phyloP scores from a whole-genome alignment of 2,888 invertebrate species.

The Drosophila lutescens region DNA sequence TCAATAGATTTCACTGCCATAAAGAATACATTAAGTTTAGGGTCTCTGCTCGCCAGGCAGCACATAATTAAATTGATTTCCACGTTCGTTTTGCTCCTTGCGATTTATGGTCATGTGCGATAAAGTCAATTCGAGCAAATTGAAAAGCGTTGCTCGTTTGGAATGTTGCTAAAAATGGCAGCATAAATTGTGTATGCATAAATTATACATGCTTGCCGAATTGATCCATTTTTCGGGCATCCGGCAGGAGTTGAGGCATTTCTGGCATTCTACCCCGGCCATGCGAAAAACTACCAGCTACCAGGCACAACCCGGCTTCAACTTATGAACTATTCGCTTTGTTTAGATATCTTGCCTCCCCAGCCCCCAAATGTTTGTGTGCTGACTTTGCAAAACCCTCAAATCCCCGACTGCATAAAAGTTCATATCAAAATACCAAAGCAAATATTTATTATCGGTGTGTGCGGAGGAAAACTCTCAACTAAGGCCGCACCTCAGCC shows the following conservation, averaged over 20 bases:
- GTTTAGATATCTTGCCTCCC: constrained; percentile 28
- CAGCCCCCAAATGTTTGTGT: constrained; percentile 11
- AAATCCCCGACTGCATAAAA: constrained; percentile 61
- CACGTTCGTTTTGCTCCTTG: constrained; percentile 22
- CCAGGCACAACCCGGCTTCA: constrained; percentile 20
- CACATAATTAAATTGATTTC: constrained; percentile 74
- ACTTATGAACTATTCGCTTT: constrained; percentile 60
- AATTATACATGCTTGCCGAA: constrained; percentile 52
- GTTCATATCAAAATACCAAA: constrained; percentile 72
- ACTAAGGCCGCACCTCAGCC: constrained; percentile 48
- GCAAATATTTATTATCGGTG: constrained; percentile 73
- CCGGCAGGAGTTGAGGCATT: constrained; percentile 46
- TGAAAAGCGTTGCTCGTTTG: constrained; percentile 57
- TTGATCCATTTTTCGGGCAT: constrained; percentile 35
- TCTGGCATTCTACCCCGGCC: constrained; percentile 46
- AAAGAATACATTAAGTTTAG: constrained; percentile 73
- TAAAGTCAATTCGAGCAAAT: constrained; percentile 60
- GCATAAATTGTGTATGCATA: constrained; percentile 65
- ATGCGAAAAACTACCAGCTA: not conserved
- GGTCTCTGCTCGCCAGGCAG: constrained; percentile 52
- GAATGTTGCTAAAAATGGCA: constrained; percentile 66
- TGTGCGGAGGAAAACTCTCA: constrained; percentile 43
- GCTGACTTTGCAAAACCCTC: constrained; percentile 50
- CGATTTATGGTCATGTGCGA: constrained; percentile 60
- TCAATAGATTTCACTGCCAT: constrained; percentile 72